These are phyloP conservation scores for Bubalus kerabau DNA, from an alignment of 2,113 vertebrate species.

Conservation along the genomic window DNA sequence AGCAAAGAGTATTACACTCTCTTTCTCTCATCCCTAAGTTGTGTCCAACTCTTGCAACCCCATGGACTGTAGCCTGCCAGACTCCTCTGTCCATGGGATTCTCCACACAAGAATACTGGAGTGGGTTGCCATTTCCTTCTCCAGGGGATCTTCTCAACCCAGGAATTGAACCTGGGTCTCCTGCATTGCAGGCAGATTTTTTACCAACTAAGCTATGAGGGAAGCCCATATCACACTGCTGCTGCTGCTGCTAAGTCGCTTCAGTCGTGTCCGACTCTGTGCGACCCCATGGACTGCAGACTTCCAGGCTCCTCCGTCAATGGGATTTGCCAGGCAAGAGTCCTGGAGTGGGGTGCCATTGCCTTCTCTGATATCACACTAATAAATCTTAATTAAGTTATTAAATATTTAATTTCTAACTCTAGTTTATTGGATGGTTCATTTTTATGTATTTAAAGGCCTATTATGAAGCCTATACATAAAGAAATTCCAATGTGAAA, in stretches of 20 bases:
- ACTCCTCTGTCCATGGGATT: neutral
- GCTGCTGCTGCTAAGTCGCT: no score
- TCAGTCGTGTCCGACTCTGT: no score
- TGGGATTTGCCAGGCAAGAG: no score
- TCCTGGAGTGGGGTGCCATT: no score
- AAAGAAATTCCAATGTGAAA: conserved; percentile 46
- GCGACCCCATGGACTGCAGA: no score
- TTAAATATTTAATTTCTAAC: conserved; percentile 67
- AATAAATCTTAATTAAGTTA: conserved; percentile 68
- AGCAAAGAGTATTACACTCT: conserved; percentile 38
- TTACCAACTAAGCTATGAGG: neutral
- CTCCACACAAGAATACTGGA: neutral
- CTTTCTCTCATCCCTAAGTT: neutral
- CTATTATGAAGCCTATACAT: neutral
- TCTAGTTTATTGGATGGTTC: conserved; percentile 45
- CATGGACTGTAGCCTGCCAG: neutral
- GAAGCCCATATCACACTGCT: neutral
- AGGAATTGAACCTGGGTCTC: neutral
- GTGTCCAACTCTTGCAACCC: neutral
- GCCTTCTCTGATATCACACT: neutral
- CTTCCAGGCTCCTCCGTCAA: no score
- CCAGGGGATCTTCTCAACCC: neutral
- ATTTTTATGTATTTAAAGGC: conserved; percentile 7
- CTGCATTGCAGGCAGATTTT: neutral
- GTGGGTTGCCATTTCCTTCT: neutral